Evolutionary conservation across 2,113 vertebrate genomes (phyloP), one percentile per base, ranked within the genome.

Genomic region (Platichthys stellatus): DNA sequence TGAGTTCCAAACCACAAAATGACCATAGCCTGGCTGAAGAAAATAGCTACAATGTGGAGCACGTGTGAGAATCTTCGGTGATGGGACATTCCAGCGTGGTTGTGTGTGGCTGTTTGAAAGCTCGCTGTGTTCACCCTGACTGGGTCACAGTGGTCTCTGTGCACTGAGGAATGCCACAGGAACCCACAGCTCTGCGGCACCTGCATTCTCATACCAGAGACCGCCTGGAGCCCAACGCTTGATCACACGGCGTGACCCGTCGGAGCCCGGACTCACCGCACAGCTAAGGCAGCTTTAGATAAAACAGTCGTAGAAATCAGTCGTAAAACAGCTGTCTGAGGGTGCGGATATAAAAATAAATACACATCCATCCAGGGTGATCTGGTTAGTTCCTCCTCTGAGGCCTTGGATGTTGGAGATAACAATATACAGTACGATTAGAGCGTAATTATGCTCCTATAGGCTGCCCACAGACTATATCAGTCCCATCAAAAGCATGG

Each of bases 61-160:
- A 78, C 8, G 80, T 75, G 72, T 75, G 82, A 86, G 79, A 90
- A 76, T 84, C 75, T 76, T 58, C 31, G 79, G 59, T 68, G 89
- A 88, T 87, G 86, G 91, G 85, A 88, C 89, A 93, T 92, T 92
- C 89, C 90, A 88, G 66, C 85, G 87, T 69, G 89, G 88, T 90
- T 92, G 83, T 67, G 80, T 78, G 78, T 78, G 77, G 71, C 78
- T 88, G 74, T 82, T 83, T 79, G 56, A 72, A 80, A 51, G 79
- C 81, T 70, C 13, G 35, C 72, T 76, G 51, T 45, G 64, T 67
- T 85, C 66, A 23, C 49, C 54, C 28, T 43, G 78, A 84, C 57
- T 76, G 65, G 76, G 76, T 84, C 88, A 72, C 63, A 24, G 76
- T 65, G 81, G 88, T 83, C 67, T 86, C 67, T 72, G 45, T 76